Evolutionary conservation across 1,140 invertebrate genomes (phyloP), one percentile per base, ranked within the genome.

Genomic region (Agraylea sexmaculata): DNA sequence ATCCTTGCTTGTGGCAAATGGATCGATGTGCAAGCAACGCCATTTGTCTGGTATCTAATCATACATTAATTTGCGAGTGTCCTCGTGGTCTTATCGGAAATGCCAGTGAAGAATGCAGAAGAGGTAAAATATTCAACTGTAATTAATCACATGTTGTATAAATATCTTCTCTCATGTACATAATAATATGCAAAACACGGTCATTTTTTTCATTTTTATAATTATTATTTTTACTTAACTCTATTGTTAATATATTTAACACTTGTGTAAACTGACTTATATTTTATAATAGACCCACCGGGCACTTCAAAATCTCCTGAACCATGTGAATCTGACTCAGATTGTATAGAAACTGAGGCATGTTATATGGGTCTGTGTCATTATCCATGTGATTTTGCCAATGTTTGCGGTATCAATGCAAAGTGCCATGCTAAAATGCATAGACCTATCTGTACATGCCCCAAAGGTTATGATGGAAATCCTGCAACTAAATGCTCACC

Each of bases 381-480:
- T 59, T 74, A 81, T 63, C 74, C 80, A 43, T 84, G 81, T 59
- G 74, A 77, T 48, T 75, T 82, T 65, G 72, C 77, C 41, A 75
- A 76, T 55, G 71, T 79, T 40, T 86, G 82, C 66, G 81, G 65
- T 33, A 51, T 58, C 42, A 62, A 70, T 51, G 80, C 80, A 32
- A 78, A 78, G 53, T 84, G 80, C 55, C 72, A 77, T 50, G 75
- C 75, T 27, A 73, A 78, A 63, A 76, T 76, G 58, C 78, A 81
- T 62, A 71, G 80, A 47, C 80, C 81, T 3, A 79, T 83, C 58
- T 86, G 81, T 65, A 80, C 75, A 48, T 81, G 77, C 59, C 76
- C 76, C 8, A 71, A 73, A 49, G 76, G 74, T 53, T 77, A 77
- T 54, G 77, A 83, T 56, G 81, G 82, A 53, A 77, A 84, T 59